phyloP scores from a whole-genome alignment of 2,888 invertebrate genomes.

The Cheilosia urbana region DNA sequence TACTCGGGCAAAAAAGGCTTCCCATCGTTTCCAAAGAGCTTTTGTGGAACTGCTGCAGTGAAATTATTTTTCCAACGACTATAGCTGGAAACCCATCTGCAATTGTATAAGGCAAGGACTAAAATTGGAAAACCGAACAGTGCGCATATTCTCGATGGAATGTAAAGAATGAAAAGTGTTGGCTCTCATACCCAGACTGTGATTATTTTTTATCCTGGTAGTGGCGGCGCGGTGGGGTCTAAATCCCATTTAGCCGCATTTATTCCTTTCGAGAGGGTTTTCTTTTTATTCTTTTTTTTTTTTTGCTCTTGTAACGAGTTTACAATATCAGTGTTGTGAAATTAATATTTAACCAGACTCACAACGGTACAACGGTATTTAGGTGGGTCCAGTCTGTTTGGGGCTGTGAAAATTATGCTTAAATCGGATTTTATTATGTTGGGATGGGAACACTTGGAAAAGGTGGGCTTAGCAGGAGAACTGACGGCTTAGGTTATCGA shows the following conservation, averaged over 20 bases:
- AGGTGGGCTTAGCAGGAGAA: no score
- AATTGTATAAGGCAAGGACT: slow-evolving; percentile 67
- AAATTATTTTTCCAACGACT: slow-evolving; percentile 70
- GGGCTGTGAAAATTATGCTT: no score
- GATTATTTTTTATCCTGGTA: slow-evolving; percentile 55
- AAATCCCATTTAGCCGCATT: slow-evolving; percentile 53
- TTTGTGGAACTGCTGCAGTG: slow-evolving; percentile 72
- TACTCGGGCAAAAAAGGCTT: slow-evolving; percentile 42
- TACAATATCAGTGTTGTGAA: slow-evolving; percentile 26
- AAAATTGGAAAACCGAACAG: slow-evolving; percentile 46
- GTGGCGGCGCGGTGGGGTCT: slow-evolving; percentile 34
- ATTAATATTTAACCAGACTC: slow-evolving; percentile 31
- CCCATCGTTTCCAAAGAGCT: slow-evolving; percentile 56
- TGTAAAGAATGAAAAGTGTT: slow-evolving; percentile 18
- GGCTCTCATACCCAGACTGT: slow-evolving; percentile 36
- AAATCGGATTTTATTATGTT: no score
- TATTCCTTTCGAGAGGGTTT: slow-evolving; percentile 50
- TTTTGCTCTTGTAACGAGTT: not conserved
- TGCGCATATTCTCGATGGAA: slow-evolving; percentile 64
- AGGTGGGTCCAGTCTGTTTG: not conserved
- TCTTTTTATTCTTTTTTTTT: slow-evolving; percentile 30
- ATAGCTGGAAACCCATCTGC: slow-evolving; percentile 69
- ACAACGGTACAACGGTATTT: not conserved
- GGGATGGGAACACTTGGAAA: no score
- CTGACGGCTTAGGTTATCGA: no score